phyloP scores from a whole-genome alignment of 1,140 invertebrate species.

The Oscheius sp. region DNA sequence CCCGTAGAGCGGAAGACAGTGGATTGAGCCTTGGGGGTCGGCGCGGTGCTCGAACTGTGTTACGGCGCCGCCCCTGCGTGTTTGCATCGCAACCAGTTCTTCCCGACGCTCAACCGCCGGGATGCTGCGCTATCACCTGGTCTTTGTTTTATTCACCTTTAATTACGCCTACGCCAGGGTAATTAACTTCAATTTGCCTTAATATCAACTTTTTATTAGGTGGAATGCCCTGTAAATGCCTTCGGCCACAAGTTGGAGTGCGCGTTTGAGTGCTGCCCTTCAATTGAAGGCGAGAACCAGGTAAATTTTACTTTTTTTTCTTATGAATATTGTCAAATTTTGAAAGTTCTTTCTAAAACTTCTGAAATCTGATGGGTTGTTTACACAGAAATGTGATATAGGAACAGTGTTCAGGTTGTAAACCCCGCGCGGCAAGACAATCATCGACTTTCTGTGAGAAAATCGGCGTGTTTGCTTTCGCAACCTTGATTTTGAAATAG shows the following conservation, averaged over 20 bases:
- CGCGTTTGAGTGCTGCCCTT: constrained; percentile 41
- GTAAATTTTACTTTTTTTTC: background rate
- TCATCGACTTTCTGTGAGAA: background rate
- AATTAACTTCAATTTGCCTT: background rate
- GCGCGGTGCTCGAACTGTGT: background rate
- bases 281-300: constrained; percentile 26
- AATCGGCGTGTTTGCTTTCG: background rate
- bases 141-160: background rate
- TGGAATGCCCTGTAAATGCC: constrained; percentile 33
- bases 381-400: too few relatives aligned
- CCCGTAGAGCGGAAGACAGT: too few relatives aligned
- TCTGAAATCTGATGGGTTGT: background rate
- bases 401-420: too few relatives aligned
- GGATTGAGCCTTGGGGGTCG: background rate
- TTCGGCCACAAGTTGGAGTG: constrained; percentile 32
- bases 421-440: too few relatives aligned
- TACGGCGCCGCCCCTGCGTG: constrained; percentile 5
- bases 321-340: background rate
- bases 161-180: background rate
- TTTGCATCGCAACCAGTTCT: constrained; percentile 9
- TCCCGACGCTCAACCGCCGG: constrained; percentile 9
- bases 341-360: background rate
- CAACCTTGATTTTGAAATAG: too few relatives aligned
- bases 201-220: background rate
- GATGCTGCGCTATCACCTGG: constrained; percentile 12